Conservation (phyloP, 2,113 vertebrate species). For the Pelmatolapia mariae region DNA sequence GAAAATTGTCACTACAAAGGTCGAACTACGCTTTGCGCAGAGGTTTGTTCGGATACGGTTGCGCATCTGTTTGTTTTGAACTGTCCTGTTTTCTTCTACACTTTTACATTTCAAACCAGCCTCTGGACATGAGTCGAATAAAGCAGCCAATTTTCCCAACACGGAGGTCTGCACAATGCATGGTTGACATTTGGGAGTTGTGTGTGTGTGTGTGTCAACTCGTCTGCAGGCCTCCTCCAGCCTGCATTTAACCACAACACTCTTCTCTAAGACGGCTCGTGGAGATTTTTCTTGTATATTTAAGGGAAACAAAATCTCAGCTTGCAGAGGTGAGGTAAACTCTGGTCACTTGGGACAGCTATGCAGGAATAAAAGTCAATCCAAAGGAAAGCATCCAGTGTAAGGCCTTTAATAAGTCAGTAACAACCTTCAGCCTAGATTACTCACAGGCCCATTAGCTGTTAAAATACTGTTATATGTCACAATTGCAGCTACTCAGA, state of each 20-base stretch:
- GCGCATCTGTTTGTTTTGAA: not conserved
- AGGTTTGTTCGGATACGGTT: not conserved
- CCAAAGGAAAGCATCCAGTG: not conserved
- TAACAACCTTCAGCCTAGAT: not conserved
- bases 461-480: not conserved
- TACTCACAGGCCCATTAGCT: not conserved
- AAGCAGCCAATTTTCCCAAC: not conserved
- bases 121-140: not conserved
- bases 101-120: not conserved
- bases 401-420: not conserved
- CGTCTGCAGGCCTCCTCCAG: not conserved
- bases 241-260: not conserved
- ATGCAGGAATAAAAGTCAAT: not conserved
- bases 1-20: not conserved
- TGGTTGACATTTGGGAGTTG: not conserved
- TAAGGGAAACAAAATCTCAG: not conserved
- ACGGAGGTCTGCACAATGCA: not conserved
- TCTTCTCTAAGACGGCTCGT: not conserved
- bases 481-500: not conserved
- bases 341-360: not conserved
- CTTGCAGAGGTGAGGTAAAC: not conserved
- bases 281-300: not conserved
- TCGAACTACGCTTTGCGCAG: not conserved
- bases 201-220: not conserved
- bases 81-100: not conserved